Conservation (phyloP, 2,797 vertebrate genomes). For the Urocyon cinereoargenteus region DNA sequence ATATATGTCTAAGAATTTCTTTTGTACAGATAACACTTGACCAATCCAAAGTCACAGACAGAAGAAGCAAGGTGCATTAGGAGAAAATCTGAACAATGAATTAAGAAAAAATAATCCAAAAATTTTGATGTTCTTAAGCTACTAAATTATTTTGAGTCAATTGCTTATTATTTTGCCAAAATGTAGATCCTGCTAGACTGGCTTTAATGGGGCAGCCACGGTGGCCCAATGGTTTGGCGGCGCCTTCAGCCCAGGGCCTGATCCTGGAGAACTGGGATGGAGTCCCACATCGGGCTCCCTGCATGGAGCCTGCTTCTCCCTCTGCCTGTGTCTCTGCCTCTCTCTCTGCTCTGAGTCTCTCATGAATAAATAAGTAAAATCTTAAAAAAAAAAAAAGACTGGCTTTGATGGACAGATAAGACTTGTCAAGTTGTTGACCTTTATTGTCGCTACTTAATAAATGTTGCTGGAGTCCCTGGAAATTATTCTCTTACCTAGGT, state of each 20-base stretch:
- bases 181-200: background rate
- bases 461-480: background rate
- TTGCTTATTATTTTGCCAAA: constrained; percentile 52
- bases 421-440: background rate
- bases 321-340: too few relatives aligned
- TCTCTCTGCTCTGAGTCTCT: too few relatives aligned
- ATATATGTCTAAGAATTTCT: background rate
- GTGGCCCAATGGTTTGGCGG: too few relatives aligned
- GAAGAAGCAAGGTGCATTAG: background rate
- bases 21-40: background rate
- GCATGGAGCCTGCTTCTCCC: too few relatives aligned
- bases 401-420: background rate
- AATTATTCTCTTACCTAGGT: background rate
- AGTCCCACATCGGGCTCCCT: too few relatives aligned
- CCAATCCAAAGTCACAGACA: background rate
- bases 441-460: constrained; percentile 42
- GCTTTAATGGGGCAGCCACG: background rate
- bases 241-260: too few relatives aligned
- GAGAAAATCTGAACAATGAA: background rate
- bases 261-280: too few relatives aligned
- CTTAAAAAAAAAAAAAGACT: too few relatives aligned
- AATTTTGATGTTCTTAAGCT: background rate
- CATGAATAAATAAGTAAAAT: too few relatives aligned
- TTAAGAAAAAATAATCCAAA: background rate
- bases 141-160: constrained; percentile 25